These are phyloP conservation scores for Apostichopus leukothele DNA, from an alignment of 53 echinoderm and acorn worm genomes.

Conservation along the genomic window DNA sequence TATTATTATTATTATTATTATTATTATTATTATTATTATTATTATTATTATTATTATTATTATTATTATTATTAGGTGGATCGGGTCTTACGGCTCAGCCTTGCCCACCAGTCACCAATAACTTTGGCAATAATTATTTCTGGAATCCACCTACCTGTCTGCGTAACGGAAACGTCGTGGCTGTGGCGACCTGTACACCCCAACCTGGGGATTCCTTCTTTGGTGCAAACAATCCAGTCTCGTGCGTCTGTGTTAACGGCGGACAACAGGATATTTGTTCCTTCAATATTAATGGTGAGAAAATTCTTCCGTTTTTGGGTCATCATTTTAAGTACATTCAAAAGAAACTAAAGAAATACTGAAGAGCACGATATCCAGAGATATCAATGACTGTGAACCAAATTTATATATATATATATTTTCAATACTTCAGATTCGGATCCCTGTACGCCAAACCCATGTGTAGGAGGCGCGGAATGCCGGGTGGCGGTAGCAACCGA, in stretches of 20 bases:
- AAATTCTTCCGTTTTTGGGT: neutral
- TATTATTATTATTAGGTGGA: too few relatives aligned
- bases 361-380: too few relatives aligned
- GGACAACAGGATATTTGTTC: neutral
- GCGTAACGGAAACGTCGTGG: neutral
- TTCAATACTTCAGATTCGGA: neutral
- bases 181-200: neutral
- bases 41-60: too few relatives aligned
- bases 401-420: neutral
- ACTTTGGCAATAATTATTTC: neutral
- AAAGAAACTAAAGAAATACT: too few relatives aligned
- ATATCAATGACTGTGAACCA: too few relatives aligned
- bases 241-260: neutral
- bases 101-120: neutral
- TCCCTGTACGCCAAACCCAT: neutral
- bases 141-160: neutral
- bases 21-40: too few relatives aligned
- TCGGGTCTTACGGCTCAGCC: neutral
- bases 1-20: too few relatives aligned
- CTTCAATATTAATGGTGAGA: constrained; percentile 6
- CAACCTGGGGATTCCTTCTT: neutral
- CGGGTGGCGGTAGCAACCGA: neutral
- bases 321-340: neutral
- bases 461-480: neutral
- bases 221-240: neutral